Conservation (phyloP, 2,888 invertebrate genomes). For the Himalopsyche tibetana region DNA sequence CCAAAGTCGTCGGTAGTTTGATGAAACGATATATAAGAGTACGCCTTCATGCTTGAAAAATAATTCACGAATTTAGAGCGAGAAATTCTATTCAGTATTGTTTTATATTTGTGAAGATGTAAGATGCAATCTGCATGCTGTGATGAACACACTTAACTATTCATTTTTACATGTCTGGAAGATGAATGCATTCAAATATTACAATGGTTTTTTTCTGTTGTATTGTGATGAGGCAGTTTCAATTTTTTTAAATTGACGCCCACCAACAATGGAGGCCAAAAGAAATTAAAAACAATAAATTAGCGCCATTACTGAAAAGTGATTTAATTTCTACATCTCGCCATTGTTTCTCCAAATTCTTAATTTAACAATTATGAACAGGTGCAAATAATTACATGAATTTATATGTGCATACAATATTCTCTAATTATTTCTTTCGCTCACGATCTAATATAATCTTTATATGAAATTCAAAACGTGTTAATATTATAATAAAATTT, state of each 20-base stretch:
- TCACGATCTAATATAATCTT: too few relatives aligned
- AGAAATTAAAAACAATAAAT: too few relatives aligned
- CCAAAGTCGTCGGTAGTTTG: neutral
- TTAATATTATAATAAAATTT: too few relatives aligned
- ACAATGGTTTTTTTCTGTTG: neutral
- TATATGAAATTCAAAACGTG: too few relatives aligned
- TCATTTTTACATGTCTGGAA: neutral
- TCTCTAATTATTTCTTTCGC: too few relatives aligned
- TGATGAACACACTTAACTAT: neutral
- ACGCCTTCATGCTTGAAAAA: neutral
- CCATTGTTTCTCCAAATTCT: too few relatives aligned
- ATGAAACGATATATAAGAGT: neutral
- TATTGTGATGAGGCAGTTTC: neutral
- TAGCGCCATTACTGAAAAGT: too few relatives aligned
- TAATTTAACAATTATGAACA: too few relatives aligned
- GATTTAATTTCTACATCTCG: too few relatives aligned
- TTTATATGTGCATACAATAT: too few relatives aligned
- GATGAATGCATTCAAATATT: neutral
- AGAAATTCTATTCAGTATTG: neutral
- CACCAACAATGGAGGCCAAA: neutral
- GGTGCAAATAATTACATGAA: too few relatives aligned
- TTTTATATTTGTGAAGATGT: neutral
- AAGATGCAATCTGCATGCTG: conserved; percentile 19
- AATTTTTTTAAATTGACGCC: neutral
- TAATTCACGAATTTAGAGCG: neutral